phyloP scores from a whole-genome alignment of 2,113 vertebrate species.

The Macroglossus sobrinus region DNA sequence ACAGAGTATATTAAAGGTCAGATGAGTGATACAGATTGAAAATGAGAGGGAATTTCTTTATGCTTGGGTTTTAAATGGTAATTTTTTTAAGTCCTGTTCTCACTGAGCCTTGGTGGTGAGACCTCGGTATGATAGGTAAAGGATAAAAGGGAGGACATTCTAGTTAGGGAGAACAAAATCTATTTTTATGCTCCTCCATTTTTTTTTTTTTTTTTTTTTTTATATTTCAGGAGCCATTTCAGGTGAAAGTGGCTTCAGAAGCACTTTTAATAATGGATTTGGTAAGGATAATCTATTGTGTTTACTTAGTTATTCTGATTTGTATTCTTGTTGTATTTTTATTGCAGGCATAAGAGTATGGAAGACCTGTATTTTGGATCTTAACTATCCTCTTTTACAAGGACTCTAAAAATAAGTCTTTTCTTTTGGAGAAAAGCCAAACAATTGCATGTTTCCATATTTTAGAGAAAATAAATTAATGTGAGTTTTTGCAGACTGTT shows the following conservation, averaged over 20 bases:
- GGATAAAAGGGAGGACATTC: background rate
- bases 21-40: background rate
- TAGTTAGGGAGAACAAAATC: slow-evolving; percentile 9
- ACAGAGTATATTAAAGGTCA: background rate
- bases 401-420: slow-evolving; percentile 65
- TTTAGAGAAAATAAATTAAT: slow-evolving; percentile 75
- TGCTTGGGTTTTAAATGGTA: background rate
- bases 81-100: background rate
- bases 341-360: slow-evolving; percentile 69
- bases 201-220: slow-evolving; percentile 3
- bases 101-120: background rate
- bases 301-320: slow-evolving; percentile 63
- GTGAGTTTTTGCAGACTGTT: slow-evolving; percentile 66
- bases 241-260: slow-evolving; percentile 93
- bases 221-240: slow-evolving; percentile 92
- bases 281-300: slow-evolving; percentile 83
- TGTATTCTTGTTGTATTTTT: slow-evolving; percentile 66
- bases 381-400: slow-evolving; percentile 73
- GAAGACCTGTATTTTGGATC: slow-evolving; percentile 72
- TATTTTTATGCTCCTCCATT: slow-evolving; percentile 40
- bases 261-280: slow-evolving; percentile 97
- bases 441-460: slow-evolving; percentile 59
- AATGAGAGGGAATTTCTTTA: background rate
- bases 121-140: background rate
- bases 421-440: slow-evolving; percentile 66